Conservation (phyloP, 2,113 vertebrate genomes). For the Apodemus speciosus region DNA sequence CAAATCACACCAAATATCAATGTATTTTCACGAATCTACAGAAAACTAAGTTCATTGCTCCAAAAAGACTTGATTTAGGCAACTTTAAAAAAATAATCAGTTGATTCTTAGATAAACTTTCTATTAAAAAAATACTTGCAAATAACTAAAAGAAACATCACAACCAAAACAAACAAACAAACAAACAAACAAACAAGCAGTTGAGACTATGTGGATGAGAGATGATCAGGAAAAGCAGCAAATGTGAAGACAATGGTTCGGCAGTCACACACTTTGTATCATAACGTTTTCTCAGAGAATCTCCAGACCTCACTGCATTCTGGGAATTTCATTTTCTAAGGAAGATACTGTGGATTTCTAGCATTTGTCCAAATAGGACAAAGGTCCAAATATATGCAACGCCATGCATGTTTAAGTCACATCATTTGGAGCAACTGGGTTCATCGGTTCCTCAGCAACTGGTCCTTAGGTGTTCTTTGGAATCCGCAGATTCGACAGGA, state of each 20-base stretch:
- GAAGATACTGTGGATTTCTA: neutral
- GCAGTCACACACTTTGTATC: slow-evolving; percentile 18
- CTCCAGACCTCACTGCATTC: neutral
- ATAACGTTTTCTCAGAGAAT: slow-evolving; percentile 23
- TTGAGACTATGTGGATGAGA: neutral
- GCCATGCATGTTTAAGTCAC: neutral
- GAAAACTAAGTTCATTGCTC: slow-evolving; percentile 32
- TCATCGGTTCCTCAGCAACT: slow-evolving; percentile 17
- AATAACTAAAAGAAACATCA: neutral
- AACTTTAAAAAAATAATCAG: neutral
- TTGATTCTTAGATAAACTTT: neutral
- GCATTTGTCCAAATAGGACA: neutral
- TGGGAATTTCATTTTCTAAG: slow-evolving; percentile 5
- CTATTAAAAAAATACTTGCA: neutral
- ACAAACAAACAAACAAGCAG: neutral
- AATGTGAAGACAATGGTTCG: slow-evolving; percentile 12
- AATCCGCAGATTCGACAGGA: neutral
- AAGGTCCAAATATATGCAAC: neutral
- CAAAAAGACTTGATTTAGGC: neutral
- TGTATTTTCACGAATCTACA: neutral
- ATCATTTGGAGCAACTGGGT: neutral
- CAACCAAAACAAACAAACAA: neutral
- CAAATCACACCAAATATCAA: neutral
- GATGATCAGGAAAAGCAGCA: slow-evolving; percentile 41
- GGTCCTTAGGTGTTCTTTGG: neutral